phyloP scores from a whole-genome alignment of 2,113 vertebrate genomes.

The Salvelinus alpinus region DNA sequence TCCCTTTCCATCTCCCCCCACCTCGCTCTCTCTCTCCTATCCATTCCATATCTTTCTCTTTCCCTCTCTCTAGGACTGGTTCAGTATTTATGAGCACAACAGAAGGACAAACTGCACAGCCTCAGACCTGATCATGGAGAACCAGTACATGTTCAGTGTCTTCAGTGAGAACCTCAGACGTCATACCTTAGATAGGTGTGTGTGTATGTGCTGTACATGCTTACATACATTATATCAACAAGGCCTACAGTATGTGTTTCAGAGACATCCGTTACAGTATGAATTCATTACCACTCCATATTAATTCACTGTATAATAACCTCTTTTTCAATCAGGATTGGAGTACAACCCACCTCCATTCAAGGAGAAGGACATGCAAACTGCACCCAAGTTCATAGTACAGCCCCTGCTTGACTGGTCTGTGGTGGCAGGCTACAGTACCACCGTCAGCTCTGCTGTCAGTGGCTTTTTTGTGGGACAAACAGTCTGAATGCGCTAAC shows the following conservation, averaged over 20 bases:
- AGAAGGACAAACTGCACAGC: conserved; percentile 78
- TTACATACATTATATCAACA: background rate
- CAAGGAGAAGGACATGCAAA: conserved; percentile 80
- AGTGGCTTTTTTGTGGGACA: conserved; percentile 60
- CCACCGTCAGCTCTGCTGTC: conserved; percentile 84
- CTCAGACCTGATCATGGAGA: conserved; percentile 87
- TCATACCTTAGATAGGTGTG: conserved; percentile 79
- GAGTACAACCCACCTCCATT: conserved; percentile 60
- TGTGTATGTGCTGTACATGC: conserved; percentile 1
- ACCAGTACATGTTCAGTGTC: conserved; percentile 85
- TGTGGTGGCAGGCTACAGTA: conserved; percentile 82
- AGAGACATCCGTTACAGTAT: background rate
- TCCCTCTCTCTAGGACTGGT: conserved; percentile 81
- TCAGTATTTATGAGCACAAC: conserved; percentile 85
- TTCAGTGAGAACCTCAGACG: conserved; percentile 83
- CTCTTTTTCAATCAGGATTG: conserved; percentile 64
- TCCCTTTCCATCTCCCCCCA: too few species aligned
- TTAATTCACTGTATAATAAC: background rate
- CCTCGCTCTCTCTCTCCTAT: conserved; percentile 47
- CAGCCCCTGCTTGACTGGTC: conserved; percentile 81
- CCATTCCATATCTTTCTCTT: conserved; percentile 71
- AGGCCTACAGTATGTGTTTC: background rate
- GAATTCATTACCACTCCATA: background rate
- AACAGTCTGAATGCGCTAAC: background rate
- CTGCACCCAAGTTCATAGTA: conserved; percentile 82